Percentiles rank a stretch among this genome's conserved stretches.
phyloP scores from a whole-genome alignment of 2,797 vertebrate species.

The Labroides dimidiatus region DNA sequence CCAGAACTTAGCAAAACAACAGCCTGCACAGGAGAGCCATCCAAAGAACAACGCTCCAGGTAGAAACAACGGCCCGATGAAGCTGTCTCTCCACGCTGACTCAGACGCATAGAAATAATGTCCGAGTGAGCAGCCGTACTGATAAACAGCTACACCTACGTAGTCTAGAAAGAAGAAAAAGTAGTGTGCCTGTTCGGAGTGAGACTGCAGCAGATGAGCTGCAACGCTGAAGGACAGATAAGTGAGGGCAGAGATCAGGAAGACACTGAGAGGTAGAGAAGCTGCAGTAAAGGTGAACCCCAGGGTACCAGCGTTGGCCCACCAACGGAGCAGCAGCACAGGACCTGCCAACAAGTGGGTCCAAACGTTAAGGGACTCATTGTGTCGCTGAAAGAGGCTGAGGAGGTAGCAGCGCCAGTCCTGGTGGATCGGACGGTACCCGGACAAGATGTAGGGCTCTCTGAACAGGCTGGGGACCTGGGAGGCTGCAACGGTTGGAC shows the following conservation, averaged over 20 bases:
- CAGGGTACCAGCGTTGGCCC: conserved; percentile 80
- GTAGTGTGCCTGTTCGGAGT: conserved; percentile 90
- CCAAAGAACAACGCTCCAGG: conserved; percentile 88
- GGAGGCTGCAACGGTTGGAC: conserved; percentile 83
- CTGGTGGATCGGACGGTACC: conserved; percentile 89
- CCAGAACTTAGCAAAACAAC: conserved; percentile 91
- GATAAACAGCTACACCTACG: conserved; percentile 90
- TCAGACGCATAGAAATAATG: conserved; percentile 92
- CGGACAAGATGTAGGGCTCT: conserved; percentile 90
- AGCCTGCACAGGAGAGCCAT: conserved; percentile 91
- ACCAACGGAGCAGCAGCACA: conserved; percentile 87
- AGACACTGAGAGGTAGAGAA: conserved; percentile 87
- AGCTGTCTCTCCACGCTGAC: conserved; percentile 86
- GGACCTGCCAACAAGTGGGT: conserved; percentile 88
- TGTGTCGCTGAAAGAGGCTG: conserved; percentile 95
- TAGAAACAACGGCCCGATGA: conserved; percentile 85
- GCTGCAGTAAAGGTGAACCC: conserved; percentile 69
- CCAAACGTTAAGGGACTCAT: conserved; percentile 94
- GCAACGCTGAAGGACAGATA: conserved; percentile 89
- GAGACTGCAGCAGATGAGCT: conserved; percentile 94
- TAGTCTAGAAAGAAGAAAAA: conserved; percentile 95
- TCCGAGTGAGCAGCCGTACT: conserved; percentile 90
- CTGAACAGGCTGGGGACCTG: conserved; percentile 91
- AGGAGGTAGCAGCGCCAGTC: conserved; percentile 91
- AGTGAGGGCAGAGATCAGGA: conserved; percentile 85